Evolutionary conservation across 2,797 vertebrate genomes (phyloP), one percentile per base, ranked within the genome.

Genomic region (Neostethus bicornis): DNA sequence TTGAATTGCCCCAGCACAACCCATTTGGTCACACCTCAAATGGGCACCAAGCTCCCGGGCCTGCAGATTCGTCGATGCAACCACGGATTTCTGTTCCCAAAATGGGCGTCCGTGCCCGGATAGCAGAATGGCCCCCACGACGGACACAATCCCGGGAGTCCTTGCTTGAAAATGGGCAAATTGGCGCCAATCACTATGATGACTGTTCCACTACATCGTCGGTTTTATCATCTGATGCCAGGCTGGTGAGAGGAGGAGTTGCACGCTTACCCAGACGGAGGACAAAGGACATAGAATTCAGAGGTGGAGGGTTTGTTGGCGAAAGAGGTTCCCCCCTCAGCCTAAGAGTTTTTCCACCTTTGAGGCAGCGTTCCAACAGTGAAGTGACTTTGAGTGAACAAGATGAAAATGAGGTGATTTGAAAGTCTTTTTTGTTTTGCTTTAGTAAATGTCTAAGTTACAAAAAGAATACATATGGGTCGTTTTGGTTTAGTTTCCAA

Each of bases 341-440:
- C 87, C 0, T 84, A 0, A 70, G 86, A 21, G 86, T 86, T 0
- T 92, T 95, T 43, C 87, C 90, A 0, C 93, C 94, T 0, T 56
- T 97, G 16, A 89, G 93, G 3, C 92, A 96, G 61, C 92, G 96
- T 16, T 98, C 96, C 55, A 98, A 89, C 88, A 98, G 96, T 0
- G 96, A 98, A 82, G 91, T 95, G 71, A 98, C 96, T 0, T 87
- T 98, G 14, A 96, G 95, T 0, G 96, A 98, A 51, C 95, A 94
- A 16, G 96, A 98, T 0, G 75, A 87, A 12, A 92, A 81, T 1
- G 92, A 93, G 84, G 86, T 87, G 13, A 85, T 76, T 10, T 28
- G 28, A 21, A 10, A 24, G 19, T 57, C 39, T 25, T n/a, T 28
- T 7, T 7, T 1, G 11, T 35, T 7, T 62, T 9, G 32, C 1